Evolutionary conservation across 1,140 invertebrate species (phyloP), one percentile per base, ranked within the genome.

Genomic region (Grapholita molesta): DNA sequence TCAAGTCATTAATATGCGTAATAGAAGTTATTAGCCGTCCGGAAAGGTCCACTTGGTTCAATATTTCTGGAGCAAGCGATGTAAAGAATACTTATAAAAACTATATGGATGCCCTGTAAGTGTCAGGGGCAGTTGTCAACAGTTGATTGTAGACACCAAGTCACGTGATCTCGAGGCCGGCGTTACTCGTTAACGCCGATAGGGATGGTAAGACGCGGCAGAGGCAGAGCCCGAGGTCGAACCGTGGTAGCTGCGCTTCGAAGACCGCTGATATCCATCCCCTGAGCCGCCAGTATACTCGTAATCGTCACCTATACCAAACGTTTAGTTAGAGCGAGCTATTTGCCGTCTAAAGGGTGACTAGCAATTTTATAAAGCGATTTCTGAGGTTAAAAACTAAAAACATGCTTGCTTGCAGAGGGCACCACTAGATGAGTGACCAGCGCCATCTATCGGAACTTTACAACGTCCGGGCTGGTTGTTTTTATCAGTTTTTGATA

Each of bases 131-230:
- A 66, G 53, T 32, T 71, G 70, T 67, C 55, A 70, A 55, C 69
- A 21, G 48, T 67, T 61, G 67, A 69, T 42, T 11, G 66, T 69
- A 12, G 24, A 11, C 24, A 66, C 55, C 21, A 28, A 9, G 28
- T 53, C 61, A n/a, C 21, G 15, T 1, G 12, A 18, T n/a, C 48
- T 7, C 9, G 57, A 3, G 9, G 9, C 0, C 3, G 52, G 64
- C 73, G 35, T 75, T 68, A 85, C 61, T 80, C 77, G 61, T 77
- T 90, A 90, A 79, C 91, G 91, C 71, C 91, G 71, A 76, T 92
- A 92, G 64, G 91, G 91, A 73, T 91, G 91, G 78, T 90, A 92
- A 5, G 91, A 91, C 1, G 88, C 78, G 24, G 85, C 85, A 21
- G 90, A 84, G n/a, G 86, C 83, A 15, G 79, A 68, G 64, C 84